These are phyloP conservation scores for Danionella cerebrum DNA, from an alignment of 2,113 vertebrate genomes.

Conservation along the genomic window DNA sequence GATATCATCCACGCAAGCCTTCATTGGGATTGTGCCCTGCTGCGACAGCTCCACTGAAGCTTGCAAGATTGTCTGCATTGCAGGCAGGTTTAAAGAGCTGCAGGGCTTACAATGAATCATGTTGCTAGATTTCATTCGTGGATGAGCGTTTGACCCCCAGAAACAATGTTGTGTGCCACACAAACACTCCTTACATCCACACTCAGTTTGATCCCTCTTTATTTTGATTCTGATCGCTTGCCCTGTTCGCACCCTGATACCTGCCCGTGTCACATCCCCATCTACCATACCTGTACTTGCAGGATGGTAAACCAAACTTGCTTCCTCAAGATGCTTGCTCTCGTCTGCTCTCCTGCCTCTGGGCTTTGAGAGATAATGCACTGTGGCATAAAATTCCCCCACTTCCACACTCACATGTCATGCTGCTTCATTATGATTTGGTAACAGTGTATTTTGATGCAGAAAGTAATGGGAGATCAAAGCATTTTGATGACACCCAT, in stretches of 20 bases:
- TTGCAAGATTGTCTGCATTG: conserved; percentile 66
- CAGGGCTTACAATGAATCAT: conserved; percentile 46
- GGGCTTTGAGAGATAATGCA: conserved; percentile 52
- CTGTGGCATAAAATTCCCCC: conserved; percentile 49
- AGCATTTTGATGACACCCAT: conserved; percentile 49
- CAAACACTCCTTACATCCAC: conserved; percentile 28
- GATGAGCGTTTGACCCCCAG: conserved; percentile 62
- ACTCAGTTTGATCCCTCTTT: not conserved
- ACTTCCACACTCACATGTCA: conserved; percentile 43
- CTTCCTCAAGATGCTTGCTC: not conserved
- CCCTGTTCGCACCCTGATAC: conserved; percentile 1
- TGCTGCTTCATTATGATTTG: conserved; percentile 54
- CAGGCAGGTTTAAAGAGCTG: conserved; percentile 59
- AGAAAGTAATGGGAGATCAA: conserved; percentile 49
- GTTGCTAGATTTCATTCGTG: conserved; percentile 65
- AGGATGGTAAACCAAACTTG: conserved; percentile 57
- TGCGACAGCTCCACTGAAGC: conserved; percentile 68
- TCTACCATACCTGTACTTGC: too few species aligned
- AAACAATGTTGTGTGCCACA: conserved; percentile 47
- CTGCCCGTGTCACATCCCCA: conserved; percentile 41
- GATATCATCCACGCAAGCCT: conserved; percentile 33
- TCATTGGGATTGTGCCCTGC: conserved; percentile 50
- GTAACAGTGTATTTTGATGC: conserved; percentile 59
- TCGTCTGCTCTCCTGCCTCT: conserved; percentile 16
- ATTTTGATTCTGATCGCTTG: not conserved